phyloP scores from a whole-genome alignment of 37 sponge, comb jelly and placozoan species.

The Cladorhizidae sp. region DNA sequence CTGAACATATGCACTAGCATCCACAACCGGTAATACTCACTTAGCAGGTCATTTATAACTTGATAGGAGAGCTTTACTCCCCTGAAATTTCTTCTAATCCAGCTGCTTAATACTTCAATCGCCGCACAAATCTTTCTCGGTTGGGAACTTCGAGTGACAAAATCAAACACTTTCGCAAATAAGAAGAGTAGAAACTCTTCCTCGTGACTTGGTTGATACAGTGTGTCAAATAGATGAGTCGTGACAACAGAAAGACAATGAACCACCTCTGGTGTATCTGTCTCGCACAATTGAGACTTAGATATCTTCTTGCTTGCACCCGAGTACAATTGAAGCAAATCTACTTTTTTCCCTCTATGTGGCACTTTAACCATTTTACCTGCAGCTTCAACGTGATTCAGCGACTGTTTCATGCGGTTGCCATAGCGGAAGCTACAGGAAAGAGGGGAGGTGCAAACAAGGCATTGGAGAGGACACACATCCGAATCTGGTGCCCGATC shows the following conservation, averaged over 20 bases:
- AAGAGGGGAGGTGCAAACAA: neutral
- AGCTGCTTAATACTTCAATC: neutral
- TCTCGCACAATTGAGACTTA: no score
- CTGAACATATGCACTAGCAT: neutral
- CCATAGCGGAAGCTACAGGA: constrained; percentile 33
- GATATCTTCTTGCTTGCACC: no score
- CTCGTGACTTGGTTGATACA: neutral
- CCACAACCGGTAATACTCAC: neutral
- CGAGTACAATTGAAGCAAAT: neutral
- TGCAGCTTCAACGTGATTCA: constrained; percentile 11
- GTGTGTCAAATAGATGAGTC: no score
- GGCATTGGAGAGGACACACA: constrained; percentile 42
- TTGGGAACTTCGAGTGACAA: neutral
- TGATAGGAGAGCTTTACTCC: neutral
- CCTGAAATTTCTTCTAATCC: neutral
- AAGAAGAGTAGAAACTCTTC: neutral
- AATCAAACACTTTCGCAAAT: neutral
- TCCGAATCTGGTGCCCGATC: neutral
- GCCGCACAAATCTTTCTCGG: neutral
- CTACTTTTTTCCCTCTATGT: no score
- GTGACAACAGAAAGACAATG: no score
- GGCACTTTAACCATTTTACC: neutral
- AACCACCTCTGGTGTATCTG: no score
- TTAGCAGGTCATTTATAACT: neutral
- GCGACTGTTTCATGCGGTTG: constrained; percentile 16